Evolutionary conservation across 30 jellyfish, hydroid and myxozoan species (phyloP).

Genomic region (Turritopsis dohrnii): DNA sequence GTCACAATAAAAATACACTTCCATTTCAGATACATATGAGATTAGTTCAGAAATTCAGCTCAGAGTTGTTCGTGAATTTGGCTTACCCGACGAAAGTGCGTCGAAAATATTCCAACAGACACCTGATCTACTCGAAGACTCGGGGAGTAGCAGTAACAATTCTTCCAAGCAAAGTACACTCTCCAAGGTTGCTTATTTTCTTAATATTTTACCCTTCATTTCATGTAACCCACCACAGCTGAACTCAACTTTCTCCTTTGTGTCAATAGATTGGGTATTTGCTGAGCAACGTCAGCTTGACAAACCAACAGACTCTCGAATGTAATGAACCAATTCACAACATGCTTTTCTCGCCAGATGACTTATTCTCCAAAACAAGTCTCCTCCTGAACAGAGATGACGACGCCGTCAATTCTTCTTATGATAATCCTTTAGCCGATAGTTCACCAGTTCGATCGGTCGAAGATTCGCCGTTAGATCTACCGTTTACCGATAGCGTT

Average conservation of each 20-base stretch:
- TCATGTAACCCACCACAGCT: not conserved
- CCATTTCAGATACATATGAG: constrained; percentile 35
- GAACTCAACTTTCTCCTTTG: too few species aligned
- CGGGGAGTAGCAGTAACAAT: constrained; percentile 54
- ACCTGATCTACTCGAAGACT: constrained; percentile 89
- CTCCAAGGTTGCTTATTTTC: constrained; percentile 54
- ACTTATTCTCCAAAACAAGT: not conserved
- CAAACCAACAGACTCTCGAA: not conserved
- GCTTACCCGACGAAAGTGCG: constrained; percentile 81
- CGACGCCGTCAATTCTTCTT: not conserved
- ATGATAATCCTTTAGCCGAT: constrained; percentile 2
- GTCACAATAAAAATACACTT: too few species aligned
- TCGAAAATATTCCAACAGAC: constrained; percentile 67
- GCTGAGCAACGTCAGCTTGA: not conserved
- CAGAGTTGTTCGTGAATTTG: constrained; percentile 89
- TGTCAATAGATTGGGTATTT: not conserved
- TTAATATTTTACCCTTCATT: not conserved
- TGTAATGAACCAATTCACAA: not conserved
- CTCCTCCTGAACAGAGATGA: not conserved
- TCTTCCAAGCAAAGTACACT: constrained; percentile 89
- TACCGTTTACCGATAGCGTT: not conserved
- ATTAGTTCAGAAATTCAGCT: constrained; percentile 61
- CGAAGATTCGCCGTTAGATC: constrained; percentile 12
- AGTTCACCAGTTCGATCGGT: not conserved
- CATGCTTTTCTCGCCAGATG: not conserved